A percentile compares a stretch with the other conserved stretches of the same genome.
Evolutionary conservation across 2,797 vertebrate species (phyloP).

Genomic region (Picus viridis): DNA sequence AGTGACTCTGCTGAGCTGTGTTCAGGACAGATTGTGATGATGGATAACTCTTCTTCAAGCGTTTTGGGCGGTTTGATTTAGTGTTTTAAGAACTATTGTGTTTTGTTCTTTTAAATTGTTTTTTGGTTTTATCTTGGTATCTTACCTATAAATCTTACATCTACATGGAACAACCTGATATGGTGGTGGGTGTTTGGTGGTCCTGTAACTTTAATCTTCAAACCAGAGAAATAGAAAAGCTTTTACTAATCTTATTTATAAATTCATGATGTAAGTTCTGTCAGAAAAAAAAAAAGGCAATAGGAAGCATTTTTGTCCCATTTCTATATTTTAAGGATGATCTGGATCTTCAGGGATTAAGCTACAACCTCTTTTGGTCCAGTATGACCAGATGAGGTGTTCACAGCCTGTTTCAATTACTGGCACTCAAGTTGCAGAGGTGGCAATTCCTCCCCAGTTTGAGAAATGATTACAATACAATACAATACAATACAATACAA

Average conservation of each 20-base stretch:
- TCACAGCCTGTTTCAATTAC: neutral
- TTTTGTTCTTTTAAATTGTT: too few species aligned
- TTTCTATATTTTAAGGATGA: neutral
- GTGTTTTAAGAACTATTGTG: neutral
- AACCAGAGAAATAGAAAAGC: neutral
- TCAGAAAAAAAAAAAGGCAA: neutral
- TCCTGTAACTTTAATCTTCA: neutral
- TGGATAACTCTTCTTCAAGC: neutral
- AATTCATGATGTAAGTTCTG: neutral
- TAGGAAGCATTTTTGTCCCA: neutral
- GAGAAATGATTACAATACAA: neutral
- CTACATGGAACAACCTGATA: neutral
- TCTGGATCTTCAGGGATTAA: neutral
- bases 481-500: too few species aligned
- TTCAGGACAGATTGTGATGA: neutral
- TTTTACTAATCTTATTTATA: neutral
- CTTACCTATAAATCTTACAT: neutral
- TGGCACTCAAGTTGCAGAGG: neutral
- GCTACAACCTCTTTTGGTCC: neutral
- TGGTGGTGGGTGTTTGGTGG: neutral
- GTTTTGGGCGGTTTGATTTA: neutral
- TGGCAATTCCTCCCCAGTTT: neutral
- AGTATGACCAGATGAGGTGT: neutral
- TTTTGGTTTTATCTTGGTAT: neutral
- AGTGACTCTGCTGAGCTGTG: neutral